phyloP scores from a whole-genome alignment of 2,797 vertebrate species.

The Meda fulgida region DNA sequence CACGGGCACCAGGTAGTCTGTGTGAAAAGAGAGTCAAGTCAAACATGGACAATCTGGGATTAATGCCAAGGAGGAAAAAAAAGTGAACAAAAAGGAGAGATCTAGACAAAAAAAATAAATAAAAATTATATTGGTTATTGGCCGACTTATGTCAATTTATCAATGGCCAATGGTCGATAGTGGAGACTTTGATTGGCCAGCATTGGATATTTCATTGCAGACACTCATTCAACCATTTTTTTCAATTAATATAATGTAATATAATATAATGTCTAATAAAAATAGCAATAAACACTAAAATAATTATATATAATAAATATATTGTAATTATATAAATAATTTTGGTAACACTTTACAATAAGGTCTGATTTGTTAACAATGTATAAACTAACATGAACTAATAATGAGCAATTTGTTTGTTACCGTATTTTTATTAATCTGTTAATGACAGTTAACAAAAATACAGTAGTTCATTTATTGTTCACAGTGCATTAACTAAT shows the following conservation, averaged over 20 bases:
- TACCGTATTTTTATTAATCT: too few relatives aligned
- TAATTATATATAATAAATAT: too few relatives aligned
- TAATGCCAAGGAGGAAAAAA: background rate
- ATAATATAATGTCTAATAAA: too few relatives aligned
- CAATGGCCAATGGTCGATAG: background rate
- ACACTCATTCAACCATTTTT: background rate
- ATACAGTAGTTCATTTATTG: too few relatives aligned
- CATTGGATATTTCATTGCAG: background rate
- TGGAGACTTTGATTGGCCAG: background rate
- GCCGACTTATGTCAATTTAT: background rate
- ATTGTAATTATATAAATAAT: background rate
- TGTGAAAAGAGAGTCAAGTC: conserved; percentile 2
- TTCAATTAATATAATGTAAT: background rate
- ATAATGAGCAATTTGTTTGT: too few relatives aligned
- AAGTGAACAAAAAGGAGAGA: background rate
- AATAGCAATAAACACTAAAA: too few relatives aligned
- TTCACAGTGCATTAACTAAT: too few relatives aligned
- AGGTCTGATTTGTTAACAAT: too few relatives aligned
- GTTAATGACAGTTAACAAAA: too few relatives aligned
- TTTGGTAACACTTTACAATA: too few relatives aligned
- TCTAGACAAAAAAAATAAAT: background rate
- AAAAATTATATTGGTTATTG: background rate
- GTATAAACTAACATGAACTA: too few relatives aligned
- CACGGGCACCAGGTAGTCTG: conserved; percentile 90
- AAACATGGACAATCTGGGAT: background rate